Conservation (phyloP, 1,140 invertebrate species). For the Rhagoletis pomonella region DNA sequence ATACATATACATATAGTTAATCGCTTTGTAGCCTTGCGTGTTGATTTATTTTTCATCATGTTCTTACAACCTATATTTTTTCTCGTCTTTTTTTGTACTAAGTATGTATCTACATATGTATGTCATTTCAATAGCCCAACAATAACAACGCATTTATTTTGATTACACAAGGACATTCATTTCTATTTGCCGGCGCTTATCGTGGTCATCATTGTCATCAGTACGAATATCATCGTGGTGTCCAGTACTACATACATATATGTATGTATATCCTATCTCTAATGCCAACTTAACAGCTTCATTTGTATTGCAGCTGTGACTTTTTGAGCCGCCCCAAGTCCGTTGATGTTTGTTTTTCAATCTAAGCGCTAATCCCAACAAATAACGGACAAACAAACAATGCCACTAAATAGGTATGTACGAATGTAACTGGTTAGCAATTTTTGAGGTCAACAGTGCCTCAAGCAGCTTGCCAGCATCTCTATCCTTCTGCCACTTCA, state of each 20-base stretch:
- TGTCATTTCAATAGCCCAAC: not conserved
- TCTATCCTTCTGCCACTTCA: not conserved
- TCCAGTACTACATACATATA: not conserved
- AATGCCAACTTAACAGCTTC: constrained; percentile 41
- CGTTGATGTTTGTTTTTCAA: constrained; percentile 1
- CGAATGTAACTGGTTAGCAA: not conserved
- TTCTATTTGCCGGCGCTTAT: constrained; percentile 68
- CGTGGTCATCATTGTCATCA: constrained; percentile 50
- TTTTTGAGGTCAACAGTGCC: not conserved
- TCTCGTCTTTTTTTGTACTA: not conserved
- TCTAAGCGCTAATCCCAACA: constrained; percentile 51
- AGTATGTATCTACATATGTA: no score
- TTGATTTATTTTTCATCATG: constrained; percentile 50
- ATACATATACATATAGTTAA: not conserved
- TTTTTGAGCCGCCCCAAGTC: not conserved
- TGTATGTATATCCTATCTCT: not conserved
- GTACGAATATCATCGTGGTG: not conserved
- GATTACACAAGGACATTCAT: constrained; percentile 72
- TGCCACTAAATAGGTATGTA: not conserved
- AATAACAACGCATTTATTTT: constrained; percentile 67
- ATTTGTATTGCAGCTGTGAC: not conserved
- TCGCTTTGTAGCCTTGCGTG: constrained; percentile 18
- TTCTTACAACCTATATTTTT: constrained; percentile 9
- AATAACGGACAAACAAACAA: constrained; percentile 35
- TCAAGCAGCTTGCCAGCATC: not conserved